Evolutionary conservation across 1,140 invertebrate species (phyloP).

Genomic region (Solen grandis): DNA sequence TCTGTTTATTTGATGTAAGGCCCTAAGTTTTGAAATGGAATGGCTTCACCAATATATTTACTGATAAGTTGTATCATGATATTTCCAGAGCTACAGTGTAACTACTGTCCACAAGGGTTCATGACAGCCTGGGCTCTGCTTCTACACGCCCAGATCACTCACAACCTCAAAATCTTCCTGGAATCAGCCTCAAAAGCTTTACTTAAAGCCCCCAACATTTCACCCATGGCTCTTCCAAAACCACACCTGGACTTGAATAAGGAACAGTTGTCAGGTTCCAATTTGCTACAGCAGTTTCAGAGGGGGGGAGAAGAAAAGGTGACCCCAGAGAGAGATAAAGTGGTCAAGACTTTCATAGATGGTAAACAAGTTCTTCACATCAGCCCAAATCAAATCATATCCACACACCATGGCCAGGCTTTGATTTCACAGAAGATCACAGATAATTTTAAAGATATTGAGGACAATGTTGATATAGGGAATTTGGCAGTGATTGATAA

Average conservation of each 20-base stretch:
- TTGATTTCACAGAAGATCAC: too few species aligned
- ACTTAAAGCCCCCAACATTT: slow-evolving; percentile 3
- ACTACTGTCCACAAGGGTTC: slow-evolving; percentile 70
- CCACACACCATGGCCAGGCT: too few species aligned
- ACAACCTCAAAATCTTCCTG: slow-evolving; percentile 72
- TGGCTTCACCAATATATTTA: neutral
- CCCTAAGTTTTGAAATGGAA: too few species aligned
- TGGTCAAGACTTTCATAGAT: neutral
- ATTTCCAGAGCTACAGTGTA: slow-evolving; percentile 68
- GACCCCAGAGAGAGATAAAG: neutral
- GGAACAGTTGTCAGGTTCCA: too few species aligned
- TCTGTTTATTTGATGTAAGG: too few species aligned
- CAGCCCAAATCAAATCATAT: neutral
- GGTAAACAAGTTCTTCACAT: neutral
- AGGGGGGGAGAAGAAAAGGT: neutral
- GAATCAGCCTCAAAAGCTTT: slow-evolving; percentile 59
- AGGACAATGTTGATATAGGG: too few species aligned
- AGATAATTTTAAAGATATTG: too few species aligned
- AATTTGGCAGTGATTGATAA: too few species aligned
- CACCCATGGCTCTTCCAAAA: too few species aligned
- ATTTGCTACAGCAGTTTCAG: too few species aligned
- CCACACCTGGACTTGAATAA: too few species aligned
- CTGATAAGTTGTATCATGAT: slow-evolving; percentile 9
- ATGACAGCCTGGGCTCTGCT: slow-evolving; percentile 73
- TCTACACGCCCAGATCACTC: slow-evolving; percentile 72